phyloP scores from a whole-genome alignment of 1,140 invertebrate genomes.

The Neoseiulus cucumeris region DNA sequence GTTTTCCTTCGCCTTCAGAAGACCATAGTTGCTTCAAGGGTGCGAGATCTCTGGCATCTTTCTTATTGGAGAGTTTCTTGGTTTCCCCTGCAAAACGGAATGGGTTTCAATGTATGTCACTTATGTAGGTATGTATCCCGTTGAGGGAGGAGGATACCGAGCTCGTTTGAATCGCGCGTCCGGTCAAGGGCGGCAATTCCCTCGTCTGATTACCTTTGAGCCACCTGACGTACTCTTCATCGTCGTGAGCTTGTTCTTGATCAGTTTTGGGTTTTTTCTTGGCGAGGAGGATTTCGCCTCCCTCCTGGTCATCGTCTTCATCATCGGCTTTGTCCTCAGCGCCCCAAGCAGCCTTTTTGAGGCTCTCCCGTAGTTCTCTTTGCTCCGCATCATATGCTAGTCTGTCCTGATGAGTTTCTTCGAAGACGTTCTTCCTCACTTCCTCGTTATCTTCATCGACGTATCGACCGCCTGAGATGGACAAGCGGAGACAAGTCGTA shows the following conservation, averaged over 20 bases:
- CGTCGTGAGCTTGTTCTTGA: slow-evolving; percentile 34
- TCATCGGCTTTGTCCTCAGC: slow-evolving; percentile 17
- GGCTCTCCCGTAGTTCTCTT: slow-evolving; percentile 17
- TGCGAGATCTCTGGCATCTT: slow-evolving; percentile 27
- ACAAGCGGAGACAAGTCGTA: background rate
- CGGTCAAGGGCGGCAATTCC: too few relatives aligned
- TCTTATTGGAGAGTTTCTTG: background rate
- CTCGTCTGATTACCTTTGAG: slow-evolving; percentile 39
- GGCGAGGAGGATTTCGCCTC: slow-evolving; percentile 13
- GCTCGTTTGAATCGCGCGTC: too few relatives aligned
- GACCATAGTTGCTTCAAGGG: slow-evolving; percentile 64
- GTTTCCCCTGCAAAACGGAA: background rate
- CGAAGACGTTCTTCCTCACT: background rate
- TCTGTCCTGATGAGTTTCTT: slow-evolving; percentile 8
- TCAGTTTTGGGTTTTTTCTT: slow-evolving; percentile 12
- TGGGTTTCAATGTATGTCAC: slow-evolving; percentile 26
- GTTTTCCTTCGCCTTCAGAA: slow-evolving; percentile 37
- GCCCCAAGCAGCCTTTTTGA: slow-evolving; percentile 16
- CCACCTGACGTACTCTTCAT: slow-evolving; percentile 55
- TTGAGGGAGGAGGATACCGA: too few relatives aligned
- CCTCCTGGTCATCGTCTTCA: slow-evolving; percentile 19
- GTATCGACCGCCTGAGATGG: background rate
- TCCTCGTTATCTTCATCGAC: background rate
- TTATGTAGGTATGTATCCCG: slow-evolving; percentile 37
- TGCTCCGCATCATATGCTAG: slow-evolving; percentile 18